phyloP scores from a whole-genome alignment of 1,140 invertebrate genomes.

The Berghia stephanieae region DNA sequence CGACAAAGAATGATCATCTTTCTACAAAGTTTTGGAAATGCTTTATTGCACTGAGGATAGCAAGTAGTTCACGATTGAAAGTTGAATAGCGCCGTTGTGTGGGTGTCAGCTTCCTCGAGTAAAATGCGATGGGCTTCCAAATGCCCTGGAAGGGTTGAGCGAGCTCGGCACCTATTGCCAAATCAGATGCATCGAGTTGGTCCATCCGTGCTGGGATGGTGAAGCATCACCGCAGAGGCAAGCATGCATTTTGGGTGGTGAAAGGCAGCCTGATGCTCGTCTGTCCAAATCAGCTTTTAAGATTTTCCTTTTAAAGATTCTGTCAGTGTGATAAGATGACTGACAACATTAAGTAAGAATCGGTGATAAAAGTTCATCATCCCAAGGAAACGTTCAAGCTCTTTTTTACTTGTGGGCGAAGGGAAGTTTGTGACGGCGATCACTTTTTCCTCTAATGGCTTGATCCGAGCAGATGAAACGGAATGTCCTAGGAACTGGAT shows the following conservation, averaged over 20 bases:
- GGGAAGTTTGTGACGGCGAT: neutral
- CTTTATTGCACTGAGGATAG: constrained; percentile 10
- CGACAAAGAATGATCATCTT: constrained; percentile 8
- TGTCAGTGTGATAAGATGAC: neutral
- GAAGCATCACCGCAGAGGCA: constrained; percentile 9
- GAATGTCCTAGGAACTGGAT: too few species aligned
- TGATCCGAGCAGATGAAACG: neutral
- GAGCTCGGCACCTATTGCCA: too few species aligned
- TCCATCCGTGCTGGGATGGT: constrained; percentile 21
- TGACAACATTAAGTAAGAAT: neutral
- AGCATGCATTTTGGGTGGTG: neutral
- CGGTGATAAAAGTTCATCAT: constrained; percentile 19
- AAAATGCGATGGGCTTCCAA: too few species aligned
- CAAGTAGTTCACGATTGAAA: constrained; percentile 24
- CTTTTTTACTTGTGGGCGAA: too few species aligned
- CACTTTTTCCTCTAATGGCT: neutral
- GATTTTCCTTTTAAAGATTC: neutral
- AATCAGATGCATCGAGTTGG: too few species aligned
- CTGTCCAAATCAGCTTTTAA: neutral
- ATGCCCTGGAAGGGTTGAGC: too few species aligned
- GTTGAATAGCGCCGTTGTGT: too few species aligned
- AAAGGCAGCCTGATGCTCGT: constrained; percentile 5
- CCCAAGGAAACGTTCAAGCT: neutral
- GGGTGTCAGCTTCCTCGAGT: constrained; percentile 13
- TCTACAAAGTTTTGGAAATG: constrained; percentile 25